These are phyloP conservation scores for Acrossocheilus wenchowensis DNA, from an alignment of 2,797 vertebrate genomes.

Conservation along the genomic window DNA sequence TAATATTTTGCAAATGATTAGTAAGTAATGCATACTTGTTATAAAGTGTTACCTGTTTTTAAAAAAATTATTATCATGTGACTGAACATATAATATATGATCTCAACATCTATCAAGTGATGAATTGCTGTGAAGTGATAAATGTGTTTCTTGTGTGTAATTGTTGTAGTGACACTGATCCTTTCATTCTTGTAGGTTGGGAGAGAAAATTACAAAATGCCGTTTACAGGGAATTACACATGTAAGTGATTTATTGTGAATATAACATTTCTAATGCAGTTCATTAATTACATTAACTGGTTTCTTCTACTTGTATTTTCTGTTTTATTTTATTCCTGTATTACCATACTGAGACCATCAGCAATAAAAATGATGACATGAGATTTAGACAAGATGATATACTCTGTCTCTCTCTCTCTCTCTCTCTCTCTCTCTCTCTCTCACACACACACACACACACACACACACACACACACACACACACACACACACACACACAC, in stretches of 20 bases:
- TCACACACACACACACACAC: no score
- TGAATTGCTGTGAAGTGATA: neutral
- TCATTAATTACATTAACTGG: neutral
- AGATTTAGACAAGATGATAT: neutral
- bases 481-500: no score
- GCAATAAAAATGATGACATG: neutral
- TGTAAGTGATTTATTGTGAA: constrained; percentile 81
- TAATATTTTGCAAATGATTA: neutral
- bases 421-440: neutral
- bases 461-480: no score
- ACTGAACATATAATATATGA: neutral
- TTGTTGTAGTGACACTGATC: neutral
- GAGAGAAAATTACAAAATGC: constrained; percentile 98
- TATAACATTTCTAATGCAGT: neutral
- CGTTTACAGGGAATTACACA: constrained; percentile 92
- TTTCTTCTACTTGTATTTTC: neutral
- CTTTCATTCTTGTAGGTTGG: constrained; percentile 85
- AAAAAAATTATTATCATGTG: neutral
- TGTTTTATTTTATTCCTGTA: neutral
- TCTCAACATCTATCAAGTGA: neutral
- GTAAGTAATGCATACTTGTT: no score
- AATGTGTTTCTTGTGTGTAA: neutral
- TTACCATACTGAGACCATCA: neutral
- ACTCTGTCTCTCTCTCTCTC: neutral
- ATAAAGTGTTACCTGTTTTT: no score